A percentile compares a stretch with the other conserved stretches of the same genome.
Conservation (phyloP, 1,140 invertebrate genomes). For the Cotesia chilonis region DNA sequence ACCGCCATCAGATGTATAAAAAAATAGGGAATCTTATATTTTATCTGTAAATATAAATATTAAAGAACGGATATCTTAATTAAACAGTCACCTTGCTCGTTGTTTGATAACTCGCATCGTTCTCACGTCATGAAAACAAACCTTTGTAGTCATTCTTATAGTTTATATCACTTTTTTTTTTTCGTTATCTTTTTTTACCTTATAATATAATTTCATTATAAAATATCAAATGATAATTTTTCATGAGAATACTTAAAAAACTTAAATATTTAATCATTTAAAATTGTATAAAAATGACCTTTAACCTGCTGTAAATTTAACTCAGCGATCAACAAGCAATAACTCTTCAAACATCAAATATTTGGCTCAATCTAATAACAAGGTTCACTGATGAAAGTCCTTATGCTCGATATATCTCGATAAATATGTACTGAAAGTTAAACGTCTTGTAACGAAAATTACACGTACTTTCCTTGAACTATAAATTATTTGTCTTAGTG, state of each 20-base stretch:
- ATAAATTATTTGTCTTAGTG: constrained; percentile 47
- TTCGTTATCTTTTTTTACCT: neutral
- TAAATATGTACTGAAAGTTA: neutral
- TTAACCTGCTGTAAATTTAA: no score
- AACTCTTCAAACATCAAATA: no score
- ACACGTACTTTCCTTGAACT: constrained; percentile 27
- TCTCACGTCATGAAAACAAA: no score
- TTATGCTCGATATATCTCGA: constrained; percentile 2
- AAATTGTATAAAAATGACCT: no score
- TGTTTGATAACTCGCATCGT: constrained; percentile 15
- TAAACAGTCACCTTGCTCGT: constrained; percentile 21
- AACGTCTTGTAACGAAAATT: constrained; percentile 25
- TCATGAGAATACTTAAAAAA: no score
- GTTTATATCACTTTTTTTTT: neutral
- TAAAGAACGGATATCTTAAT: constrained; percentile 34
- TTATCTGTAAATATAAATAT: constrained; percentile 25
- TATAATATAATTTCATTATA: no score
- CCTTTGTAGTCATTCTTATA: neutral
- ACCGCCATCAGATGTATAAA: neutral
- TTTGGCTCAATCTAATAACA: no score
- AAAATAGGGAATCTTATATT: neutral
- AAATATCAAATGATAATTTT: no score
- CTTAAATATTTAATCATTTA: no score
- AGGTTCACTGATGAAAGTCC: no score
- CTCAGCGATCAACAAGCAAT: no score